phyloP scores from a whole-genome alignment of 2,888 invertebrate species.

The Plebejus melissa region DNA sequence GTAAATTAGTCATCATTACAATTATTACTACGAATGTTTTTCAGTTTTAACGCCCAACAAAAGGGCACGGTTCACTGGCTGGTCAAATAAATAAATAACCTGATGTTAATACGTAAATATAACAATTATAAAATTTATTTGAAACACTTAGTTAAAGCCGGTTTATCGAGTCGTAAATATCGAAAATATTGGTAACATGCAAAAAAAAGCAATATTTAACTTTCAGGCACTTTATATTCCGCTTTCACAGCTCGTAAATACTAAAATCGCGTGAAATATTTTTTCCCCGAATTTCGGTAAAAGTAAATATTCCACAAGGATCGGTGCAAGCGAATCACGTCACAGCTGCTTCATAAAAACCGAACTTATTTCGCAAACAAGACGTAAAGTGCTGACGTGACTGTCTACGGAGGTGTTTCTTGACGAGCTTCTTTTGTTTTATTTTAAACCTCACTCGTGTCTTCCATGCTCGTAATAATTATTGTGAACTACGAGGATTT shows the following conservation, averaged over 20 bases:
- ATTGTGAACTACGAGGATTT: not conserved
- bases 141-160: not conserved
- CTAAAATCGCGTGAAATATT: conserved; percentile 15
- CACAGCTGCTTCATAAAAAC: conserved; percentile 21
- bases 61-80: too few relatives aligned
- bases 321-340: conserved; percentile 19
- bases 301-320: conserved; percentile 17
- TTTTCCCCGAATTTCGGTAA: conserved; percentile 3
- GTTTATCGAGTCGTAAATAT: conserved; percentile 2
- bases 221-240: conserved; percentile 8
- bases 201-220: conserved; percentile 14
- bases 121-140: not conserved
- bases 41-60: too few relatives aligned
- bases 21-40: too few relatives aligned
- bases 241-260: conserved; percentile 13
- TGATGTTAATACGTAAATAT: too few relatives aligned
- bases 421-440: conserved; percentile 3
- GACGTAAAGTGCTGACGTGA: conserved; percentile 21
- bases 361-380: conserved; percentile 22
- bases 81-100: too few relatives aligned
- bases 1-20: too few relatives aligned
- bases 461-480: not conserved
- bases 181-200: not conserved
- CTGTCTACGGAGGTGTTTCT: not conserved
- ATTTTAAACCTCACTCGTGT: not conserved